A percentile compares a stretch with the other conserved stretches of the same genome.
phyloP scores from a whole-genome alignment of 2,113 vertebrate genomes.

The Caranx ignobilis region DNA sequence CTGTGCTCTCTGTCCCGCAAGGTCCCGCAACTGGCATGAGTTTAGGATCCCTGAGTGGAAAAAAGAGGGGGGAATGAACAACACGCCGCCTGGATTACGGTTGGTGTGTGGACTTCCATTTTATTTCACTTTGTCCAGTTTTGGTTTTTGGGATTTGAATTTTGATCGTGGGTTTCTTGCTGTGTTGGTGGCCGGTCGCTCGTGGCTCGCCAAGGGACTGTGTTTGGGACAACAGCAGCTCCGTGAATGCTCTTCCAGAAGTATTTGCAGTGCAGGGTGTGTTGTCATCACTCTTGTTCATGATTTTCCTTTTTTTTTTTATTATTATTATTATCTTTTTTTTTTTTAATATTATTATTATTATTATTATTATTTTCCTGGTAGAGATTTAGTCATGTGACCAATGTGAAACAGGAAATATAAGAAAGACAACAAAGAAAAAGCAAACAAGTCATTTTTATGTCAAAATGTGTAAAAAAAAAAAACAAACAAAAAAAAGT shows the following conservation, averaged over 20 bases:
- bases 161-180: conserved; percentile 17
- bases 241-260: conserved; percentile 63
- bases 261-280: conserved; percentile 68
- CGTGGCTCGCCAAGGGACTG: conserved; percentile 13
- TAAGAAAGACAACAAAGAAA: background rate
- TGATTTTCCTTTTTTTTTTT: background rate
- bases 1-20: conserved; percentile 37
- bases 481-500: background rate
- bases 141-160: conserved; percentile 15
- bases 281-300: conserved; percentile 50
- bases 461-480: background rate
- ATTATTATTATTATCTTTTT: no score
- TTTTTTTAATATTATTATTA: background rate
- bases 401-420: background rate
- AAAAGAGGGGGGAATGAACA: conserved; percentile 81
- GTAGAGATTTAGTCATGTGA: background rate
- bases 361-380: background rate
- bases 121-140: conserved; percentile 52
- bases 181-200: conserved; percentile 38
- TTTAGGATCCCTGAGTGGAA: conserved; percentile 65
- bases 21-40: conserved; percentile 67
- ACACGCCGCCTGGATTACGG: conserved; percentile 82
- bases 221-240: conserved; percentile 42
- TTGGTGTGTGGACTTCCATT: conserved; percentile 81
- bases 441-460: background rate